Evolutionary conservation across 2,888 invertebrate species (phyloP).

Genomic region (Scaptomyza flava): DNA sequence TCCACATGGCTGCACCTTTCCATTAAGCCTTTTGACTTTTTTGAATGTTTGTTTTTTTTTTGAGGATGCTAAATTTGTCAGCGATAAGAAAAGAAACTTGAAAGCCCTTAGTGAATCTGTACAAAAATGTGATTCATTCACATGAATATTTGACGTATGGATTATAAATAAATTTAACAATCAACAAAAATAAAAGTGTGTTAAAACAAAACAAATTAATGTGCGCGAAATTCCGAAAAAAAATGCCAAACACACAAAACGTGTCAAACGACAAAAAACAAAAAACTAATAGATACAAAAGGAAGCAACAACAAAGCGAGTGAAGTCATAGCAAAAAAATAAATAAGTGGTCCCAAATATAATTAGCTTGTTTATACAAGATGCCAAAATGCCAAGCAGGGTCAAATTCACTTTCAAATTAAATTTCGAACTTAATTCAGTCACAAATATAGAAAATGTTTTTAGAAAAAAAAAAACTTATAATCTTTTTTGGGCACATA

Average conservation of each 20-base stretch:
- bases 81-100: constrained; percentile 14
- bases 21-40: constrained; percentile 24
- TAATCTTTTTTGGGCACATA: too few relatives aligned
- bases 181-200: constrained; percentile 34
- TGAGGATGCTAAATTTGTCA: constrained; percentile 11
- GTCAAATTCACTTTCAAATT: constrained; percentile 21
- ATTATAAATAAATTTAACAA: constrained; percentile 14
- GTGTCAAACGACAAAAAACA: constrained; percentile 66
- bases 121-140: constrained; percentile 7
- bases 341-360: constrained; percentile 33
- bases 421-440: not conserved
- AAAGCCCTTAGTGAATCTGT: not conserved
- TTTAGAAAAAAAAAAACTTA: not conserved
- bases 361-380: constrained; percentile 22
- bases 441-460: too few relatives aligned
- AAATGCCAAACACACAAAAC: constrained; percentile 39
- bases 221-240: constrained; percentile 30
- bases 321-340: constrained; percentile 65
- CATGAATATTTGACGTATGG: constrained; percentile 10
- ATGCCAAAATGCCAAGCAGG: constrained; percentile 13
- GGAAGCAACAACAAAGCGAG: constrained; percentile 23
- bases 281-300: constrained; percentile 26
- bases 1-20: constrained; percentile 50
- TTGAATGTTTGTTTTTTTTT: not conserved
- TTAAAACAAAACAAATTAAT: constrained; percentile 29